Base-by-base conservation (phyloP, 1,140 invertebrate species). In the Trichoplusia ni region DNA sequence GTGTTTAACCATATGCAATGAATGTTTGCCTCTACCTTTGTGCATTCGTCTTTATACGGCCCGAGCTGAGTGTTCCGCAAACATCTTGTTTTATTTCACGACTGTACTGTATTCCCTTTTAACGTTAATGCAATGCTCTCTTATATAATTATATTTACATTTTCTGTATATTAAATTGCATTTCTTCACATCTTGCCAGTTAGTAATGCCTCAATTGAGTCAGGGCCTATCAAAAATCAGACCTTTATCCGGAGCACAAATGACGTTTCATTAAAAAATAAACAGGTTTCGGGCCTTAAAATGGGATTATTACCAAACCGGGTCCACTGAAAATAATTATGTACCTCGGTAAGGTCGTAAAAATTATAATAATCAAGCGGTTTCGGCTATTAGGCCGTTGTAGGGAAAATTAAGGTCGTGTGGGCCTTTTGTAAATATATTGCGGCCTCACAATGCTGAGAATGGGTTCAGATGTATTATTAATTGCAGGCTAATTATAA, bases 311-410 rank as follows among this genome's bases (percentile, higher is more conserved):
- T 16, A n/a, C 35, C 51, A 14, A 19, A 35, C 35, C 16, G 51
- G 33, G 51, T 9, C 35, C 35, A 21, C 21, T 38, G 19, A 40
- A 54, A 14, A 38, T 35, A 54, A 54, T 54, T 54, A 54, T 33
- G 33, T 40, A 23, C 5, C 31, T 25, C 51, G 19, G 29, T 31
- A 25, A 27, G 21, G 51, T 35, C 19, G 40, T 54, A 54, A 54
- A 54, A 54, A 54, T 54, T 38, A 54, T 54, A 54, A 54, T 38
- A 38, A 38, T 38, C 33, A 54, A 25, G 33, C 35, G 19, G 38
- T 54, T 54, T 7, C 13, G 21, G 51, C 51, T 23, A 40, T 51
- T 51, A 51, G 38, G 14, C 35, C 35, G 21, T 38, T 7, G 19
- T 23, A 37, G 25, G 35, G 51, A 7, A 33, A 21, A 54, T 54